Conservation (phyloP, 1,140 invertebrate genomes). For the Formica selysi region DNA sequence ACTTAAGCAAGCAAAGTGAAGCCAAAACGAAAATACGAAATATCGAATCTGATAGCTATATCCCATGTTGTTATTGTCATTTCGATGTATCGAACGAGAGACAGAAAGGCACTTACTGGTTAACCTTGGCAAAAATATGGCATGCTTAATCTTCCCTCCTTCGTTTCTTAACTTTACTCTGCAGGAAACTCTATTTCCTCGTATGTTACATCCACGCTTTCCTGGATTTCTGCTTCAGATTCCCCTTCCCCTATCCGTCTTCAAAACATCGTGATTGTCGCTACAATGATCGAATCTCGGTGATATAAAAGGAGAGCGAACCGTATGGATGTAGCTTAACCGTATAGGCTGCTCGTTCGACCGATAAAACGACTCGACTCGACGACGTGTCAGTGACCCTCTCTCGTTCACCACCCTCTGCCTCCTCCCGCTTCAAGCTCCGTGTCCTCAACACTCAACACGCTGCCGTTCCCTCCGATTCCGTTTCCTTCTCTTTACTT, state of each 20-base stretch:
- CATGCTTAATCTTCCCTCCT: too few relatives aligned
- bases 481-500: slow-evolving; percentile 38
- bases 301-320: slow-evolving; percentile 20
- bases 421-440: slow-evolving; percentile 35
- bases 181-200: too few relatives aligned
- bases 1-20: too few relatives aligned
- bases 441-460: slow-evolving; percentile 25
- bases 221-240: neutral
- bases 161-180: too few relatives aligned
- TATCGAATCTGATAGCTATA: too few relatives aligned
- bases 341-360: slow-evolving; percentile 66
- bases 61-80: too few relatives aligned
- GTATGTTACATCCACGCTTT: too few relatives aligned
- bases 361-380: slow-evolving; percentile 71
- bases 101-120: too few relatives aligned
- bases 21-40: too few relatives aligned
- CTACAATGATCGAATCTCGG: slow-evolving; percentile 27
- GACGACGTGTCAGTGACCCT: slow-evolving; percentile 74
- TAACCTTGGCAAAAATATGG: too few relatives aligned
- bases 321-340: slow-evolving; percentile 60
- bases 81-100: too few relatives aligned
- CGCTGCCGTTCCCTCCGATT: slow-evolving; percentile 34
- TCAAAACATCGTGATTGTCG: neutral
- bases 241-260: neutral
- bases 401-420: slow-evolving; percentile 45